These are phyloP conservation scores for Cyrtorhinus lividipennis DNA, from an alignment of 1,140 invertebrate species.

Conservation along the genomic window DNA sequence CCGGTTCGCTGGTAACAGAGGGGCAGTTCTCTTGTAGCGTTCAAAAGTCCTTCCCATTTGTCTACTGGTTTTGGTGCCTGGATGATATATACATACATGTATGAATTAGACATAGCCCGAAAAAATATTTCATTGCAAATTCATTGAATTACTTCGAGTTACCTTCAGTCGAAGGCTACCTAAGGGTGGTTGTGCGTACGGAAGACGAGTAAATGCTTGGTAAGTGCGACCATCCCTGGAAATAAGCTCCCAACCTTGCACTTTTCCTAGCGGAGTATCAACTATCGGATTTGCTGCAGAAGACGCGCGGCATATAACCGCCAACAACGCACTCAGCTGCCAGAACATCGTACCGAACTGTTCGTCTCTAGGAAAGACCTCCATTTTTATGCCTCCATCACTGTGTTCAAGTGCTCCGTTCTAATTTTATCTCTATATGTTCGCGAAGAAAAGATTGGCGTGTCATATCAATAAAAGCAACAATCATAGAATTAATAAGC, in stretches of 20 bases:
- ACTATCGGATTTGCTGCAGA: not conserved
- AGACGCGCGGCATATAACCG: not conserved
- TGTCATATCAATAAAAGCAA: too few relatives aligned
- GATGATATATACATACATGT: too few relatives aligned
- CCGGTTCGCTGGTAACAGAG: not conserved
- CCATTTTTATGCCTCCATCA: too few relatives aligned
- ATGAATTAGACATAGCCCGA: too few relatives aligned
- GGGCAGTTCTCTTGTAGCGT: not conserved
- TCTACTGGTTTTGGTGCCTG: not conserved
- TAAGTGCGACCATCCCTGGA: not conserved
- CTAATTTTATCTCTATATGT: too few relatives aligned
- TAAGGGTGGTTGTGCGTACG: constrained; percentile 10
- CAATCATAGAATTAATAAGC: too few relatives aligned
- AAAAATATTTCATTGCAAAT: not conserved
- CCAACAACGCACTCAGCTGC: too few relatives aligned
- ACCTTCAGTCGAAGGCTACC: constrained; percentile 2
- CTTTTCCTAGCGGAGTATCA: not conserved
- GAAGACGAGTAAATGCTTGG: constrained; percentile 3
- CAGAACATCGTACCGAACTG: too few relatives aligned
- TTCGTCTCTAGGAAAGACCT: too few relatives aligned
- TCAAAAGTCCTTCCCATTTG: not conserved
- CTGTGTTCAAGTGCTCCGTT: too few relatives aligned
- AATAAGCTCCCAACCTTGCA: not conserved
- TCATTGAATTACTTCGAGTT: not conserved
- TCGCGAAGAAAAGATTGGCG: too few relatives aligned